A percentile compares a stretch with the other conserved stretches of the same genome.
Conservation (phyloP, 2,888 invertebrate genomes). For the Mechanitis mazaeus region DNA sequence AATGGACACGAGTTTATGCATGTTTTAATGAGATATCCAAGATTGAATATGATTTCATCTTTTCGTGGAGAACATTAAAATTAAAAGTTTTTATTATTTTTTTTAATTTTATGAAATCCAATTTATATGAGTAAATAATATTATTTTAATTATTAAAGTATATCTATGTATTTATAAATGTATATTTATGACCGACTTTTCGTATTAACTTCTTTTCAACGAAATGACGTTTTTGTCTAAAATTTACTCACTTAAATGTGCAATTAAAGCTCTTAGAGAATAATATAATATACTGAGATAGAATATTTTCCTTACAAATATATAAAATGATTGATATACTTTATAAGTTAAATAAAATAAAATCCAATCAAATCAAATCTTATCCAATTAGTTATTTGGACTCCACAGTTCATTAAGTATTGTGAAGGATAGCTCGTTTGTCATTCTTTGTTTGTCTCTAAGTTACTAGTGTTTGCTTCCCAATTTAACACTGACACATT, state of each 20-base stretch:
- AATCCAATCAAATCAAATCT: slow-evolving; percentile 17
- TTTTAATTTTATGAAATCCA: slow-evolving; percentile 3
- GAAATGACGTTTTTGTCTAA: too few species aligned
- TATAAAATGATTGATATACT: too few species aligned
- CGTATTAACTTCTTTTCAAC: too few species aligned
- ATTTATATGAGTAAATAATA: too few species aligned
- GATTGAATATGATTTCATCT: slow-evolving; percentile 40
- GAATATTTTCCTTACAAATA: too few species aligned
- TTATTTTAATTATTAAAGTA: too few species aligned
- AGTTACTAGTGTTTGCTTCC: slow-evolving; percentile 71
- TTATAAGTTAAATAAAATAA: too few species aligned
- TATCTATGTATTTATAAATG: too few species aligned
- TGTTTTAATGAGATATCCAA: slow-evolving; percentile 65
- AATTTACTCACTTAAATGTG: slow-evolving; percentile 17
- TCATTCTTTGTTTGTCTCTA: slow-evolving; percentile 62
- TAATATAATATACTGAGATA: too few species aligned
- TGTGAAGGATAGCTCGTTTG: slow-evolving; percentile 57
- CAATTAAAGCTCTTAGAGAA: too few species aligned
- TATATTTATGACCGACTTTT: too few species aligned
- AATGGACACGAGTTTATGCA: slow-evolving; percentile 51
- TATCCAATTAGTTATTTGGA: slow-evolving; percentile 54
- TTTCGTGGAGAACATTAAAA: slow-evolving; percentile 24
- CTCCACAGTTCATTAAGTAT: slow-evolving; percentile 63
- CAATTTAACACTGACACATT: slow-evolving; percentile 71
- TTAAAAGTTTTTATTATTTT: slow-evolving; percentile 2